Conservation (phyloP, 2,113 vertebrate species). For the Glareola pratincola region DNA sequence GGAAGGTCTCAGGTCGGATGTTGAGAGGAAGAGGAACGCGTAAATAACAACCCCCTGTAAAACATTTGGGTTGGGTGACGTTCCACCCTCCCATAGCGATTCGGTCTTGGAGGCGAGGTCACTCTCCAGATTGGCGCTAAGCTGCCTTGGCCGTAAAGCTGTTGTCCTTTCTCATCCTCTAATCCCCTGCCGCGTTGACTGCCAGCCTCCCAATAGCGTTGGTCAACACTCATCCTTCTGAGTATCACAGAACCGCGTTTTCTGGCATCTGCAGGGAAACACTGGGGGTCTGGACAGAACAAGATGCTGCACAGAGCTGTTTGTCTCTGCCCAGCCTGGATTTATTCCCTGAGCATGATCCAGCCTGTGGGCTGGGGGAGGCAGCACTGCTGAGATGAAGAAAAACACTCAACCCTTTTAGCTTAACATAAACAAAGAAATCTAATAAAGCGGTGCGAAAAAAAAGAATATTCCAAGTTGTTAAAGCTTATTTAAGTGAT, state of each 20-base stretch:
- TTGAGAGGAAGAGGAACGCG: not conserved
- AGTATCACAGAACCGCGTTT: not conserved
- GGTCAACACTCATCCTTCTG: not conserved
- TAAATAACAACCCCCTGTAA: not conserved
- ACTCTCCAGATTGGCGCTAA: not conserved
- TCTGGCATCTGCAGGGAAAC: not conserved
- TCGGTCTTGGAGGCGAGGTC: not conserved
- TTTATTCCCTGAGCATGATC: not conserved
- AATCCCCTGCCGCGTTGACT: not conserved
- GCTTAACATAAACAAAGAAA: not conserved
- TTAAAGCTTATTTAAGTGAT: not conserved
- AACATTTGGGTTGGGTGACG: not conserved
- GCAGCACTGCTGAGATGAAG: not conserved
- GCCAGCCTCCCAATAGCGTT: fast-evolving
- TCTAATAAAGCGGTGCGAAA: not conserved
- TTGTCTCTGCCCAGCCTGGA: not conserved
- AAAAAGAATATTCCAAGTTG: not conserved
- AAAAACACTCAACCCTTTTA: not conserved
- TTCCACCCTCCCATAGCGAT: not conserved
- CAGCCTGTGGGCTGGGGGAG: not conserved
- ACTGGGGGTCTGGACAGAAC: not conserved
- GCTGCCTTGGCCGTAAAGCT: not conserved
- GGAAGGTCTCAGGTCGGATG: not conserved
- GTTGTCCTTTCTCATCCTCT: not conserved
- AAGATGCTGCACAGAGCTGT: not conserved